phyloP scores from a whole-genome alignment of 1,140 invertebrate species.

The Odontomachus brunneus region DNA sequence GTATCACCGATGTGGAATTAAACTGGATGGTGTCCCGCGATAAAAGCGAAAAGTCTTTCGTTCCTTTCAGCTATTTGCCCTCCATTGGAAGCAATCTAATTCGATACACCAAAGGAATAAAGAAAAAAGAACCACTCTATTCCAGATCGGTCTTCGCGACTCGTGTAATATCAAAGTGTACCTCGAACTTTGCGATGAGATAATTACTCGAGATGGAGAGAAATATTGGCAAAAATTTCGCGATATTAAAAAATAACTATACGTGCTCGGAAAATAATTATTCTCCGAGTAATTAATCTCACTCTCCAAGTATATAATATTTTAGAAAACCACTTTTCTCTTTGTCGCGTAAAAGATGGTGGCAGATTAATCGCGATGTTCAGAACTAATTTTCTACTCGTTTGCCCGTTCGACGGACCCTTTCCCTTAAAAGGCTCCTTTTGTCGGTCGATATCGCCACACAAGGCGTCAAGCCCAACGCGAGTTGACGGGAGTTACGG shows the following conservation, averaged over 20 bases:
- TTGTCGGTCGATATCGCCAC: not conserved
- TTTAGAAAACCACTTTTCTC: too few species aligned
- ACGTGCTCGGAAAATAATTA: not conserved
- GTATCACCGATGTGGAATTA: constrained; percentile 10
- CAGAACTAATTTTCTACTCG: not conserved
- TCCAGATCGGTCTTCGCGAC: not conserved
- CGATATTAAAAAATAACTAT: not conserved
- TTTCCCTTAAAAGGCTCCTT: not conserved
- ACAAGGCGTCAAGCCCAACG: not conserved
- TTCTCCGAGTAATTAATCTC: not conserved
- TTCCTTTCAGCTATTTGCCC: constrained; percentile 4
- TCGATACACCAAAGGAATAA: not conserved
- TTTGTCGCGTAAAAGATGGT: too few species aligned
- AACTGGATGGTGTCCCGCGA: not conserved
- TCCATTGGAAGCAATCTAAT: constrained; percentile 32
- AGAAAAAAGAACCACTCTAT: not conserved
- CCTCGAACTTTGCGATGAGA: not conserved
- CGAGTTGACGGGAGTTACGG: not conserved
- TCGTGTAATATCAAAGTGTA: not conserved
- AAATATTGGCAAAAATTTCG: constrained; percentile 9
- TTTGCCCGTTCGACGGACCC: not conserved
- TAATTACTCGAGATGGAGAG: not conserved
- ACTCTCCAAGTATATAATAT: too few species aligned
- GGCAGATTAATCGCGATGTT: not conserved
- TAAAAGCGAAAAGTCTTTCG: constrained; percentile 24